phyloP scores from a whole-genome alignment of 2,113 vertebrate genomes.

The Mastomys natalensis region DNA sequence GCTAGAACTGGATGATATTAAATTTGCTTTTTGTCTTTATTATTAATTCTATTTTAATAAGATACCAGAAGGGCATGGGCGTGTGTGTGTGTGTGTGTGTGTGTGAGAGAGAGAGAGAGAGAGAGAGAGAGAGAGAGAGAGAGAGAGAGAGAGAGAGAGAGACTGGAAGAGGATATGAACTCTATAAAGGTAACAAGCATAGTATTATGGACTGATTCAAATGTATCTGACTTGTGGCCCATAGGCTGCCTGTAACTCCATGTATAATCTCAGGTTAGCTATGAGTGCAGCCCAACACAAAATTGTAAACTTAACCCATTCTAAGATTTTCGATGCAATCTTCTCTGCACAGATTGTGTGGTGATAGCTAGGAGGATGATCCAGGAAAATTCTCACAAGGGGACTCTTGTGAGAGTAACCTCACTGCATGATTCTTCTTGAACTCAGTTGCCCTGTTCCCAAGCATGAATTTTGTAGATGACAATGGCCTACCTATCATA shows the following conservation, averaged over 20 bases:
- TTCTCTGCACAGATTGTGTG: not conserved
- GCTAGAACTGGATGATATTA: not conserved
- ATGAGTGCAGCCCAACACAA: not conserved
- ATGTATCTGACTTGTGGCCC: not conserved
- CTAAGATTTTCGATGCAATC: too few species aligned
- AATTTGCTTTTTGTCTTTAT: not conserved
- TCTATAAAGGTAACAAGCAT: not conserved
- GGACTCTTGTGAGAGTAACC: not conserved
- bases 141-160: not conserved
- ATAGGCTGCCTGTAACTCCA: not conserved
- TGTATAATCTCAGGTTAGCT: not conserved
- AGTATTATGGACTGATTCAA: not conserved
- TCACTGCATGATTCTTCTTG: not conserved
- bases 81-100: not conserved
- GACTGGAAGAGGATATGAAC: not conserved
- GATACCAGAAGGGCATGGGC: not conserved
- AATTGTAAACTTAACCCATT: not conserved
- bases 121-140: too few species aligned
- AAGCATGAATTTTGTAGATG: not conserved
- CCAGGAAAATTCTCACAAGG: not conserved
- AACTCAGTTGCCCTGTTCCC: not conserved
- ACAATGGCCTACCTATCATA: not conserved
- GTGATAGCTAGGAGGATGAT: not conserved
- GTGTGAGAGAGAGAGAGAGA: not conserved
- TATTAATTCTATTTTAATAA: slow-evolving; percentile 30